Evolutionary conservation across 1,140 invertebrate genomes (phyloP), one percentile per base, ranked within the genome.

Genomic region (Eciton burchellii): DNA sequence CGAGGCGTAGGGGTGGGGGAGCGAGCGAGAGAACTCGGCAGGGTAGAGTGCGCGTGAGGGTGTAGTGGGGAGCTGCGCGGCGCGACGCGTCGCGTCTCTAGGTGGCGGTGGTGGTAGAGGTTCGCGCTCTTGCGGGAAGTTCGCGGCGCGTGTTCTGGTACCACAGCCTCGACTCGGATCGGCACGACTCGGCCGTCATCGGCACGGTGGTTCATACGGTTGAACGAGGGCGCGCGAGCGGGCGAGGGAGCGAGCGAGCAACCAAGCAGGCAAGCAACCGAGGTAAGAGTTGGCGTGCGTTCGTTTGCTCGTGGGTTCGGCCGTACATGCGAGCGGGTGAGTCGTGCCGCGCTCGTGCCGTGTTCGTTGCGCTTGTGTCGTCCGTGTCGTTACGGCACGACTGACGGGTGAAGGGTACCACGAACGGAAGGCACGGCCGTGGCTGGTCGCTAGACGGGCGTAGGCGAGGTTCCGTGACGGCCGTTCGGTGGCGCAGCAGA

Each of bases 401-500:
- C 89, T 6, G 6, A 3, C 35, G 35, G 87, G 90, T 91, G 91
- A 91, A 90, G 76, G 88, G 79, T 81, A 82, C 83, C 81, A 79
- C 82, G 90, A 87, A 88, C 89, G 88, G 84, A 90, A 88, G 65
- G 87, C 86, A 88, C 87, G 87, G 79, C 79, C 72, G 87, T 88
- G 87, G 85, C 82, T 74, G 35, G 62, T 54, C 49, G 65, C 68
- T 87, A 88, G 83, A 79, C 89, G 89, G 92, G 91, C 92, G 92
- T 92, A 93, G 91, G 90, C 90, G 90, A 93, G 90, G 89, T 93
- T 93, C 87, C 85, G 88, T 90, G 82, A 88, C 84, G 81, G 85
- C 90, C 92, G 91, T 89, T 86, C 88, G 93, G 91, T 92, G 92
- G 93, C 93, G 93, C 90, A 88, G 87, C 89, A 89, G 86, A 83